A percentile compares a stretch with the other conserved stretches of the same genome.
phyloP scores from a whole-genome alignment of 2,888 invertebrate species.

The Azorinus chamasolen region DNA sequence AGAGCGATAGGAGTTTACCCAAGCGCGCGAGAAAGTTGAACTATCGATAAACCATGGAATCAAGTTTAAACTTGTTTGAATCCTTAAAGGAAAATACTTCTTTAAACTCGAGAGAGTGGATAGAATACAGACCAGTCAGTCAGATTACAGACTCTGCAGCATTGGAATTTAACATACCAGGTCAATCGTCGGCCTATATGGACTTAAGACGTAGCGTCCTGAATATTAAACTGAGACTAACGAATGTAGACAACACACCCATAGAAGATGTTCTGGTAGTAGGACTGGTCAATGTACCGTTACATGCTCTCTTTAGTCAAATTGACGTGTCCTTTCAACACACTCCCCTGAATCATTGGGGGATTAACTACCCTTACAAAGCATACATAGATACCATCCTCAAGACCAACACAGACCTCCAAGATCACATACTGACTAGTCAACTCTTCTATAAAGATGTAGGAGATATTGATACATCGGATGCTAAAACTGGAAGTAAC shows the following conservation, averaged over 20 bases:
- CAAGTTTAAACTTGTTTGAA: no score
- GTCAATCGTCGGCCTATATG: slow-evolving; percentile 40
- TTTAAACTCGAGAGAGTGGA: no score
- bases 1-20: no score
- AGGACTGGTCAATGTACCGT: no score
- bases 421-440: slow-evolving; percentile 1
- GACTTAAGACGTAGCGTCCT: slow-evolving; percentile 47
- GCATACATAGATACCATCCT: slow-evolving; percentile 58
- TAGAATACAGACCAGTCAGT: no score
- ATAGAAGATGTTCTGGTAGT: slow-evolving; percentile 1
- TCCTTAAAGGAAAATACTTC: no score
- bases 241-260: slow-evolving; percentile 10
- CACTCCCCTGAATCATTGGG: slow-evolving; percentile 37
- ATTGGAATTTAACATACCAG: no score
- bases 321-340: no score
- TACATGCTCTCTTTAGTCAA: no score
- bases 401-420: slow-evolving; percentile 20
- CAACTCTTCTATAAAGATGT: slow-evolving; percentile 49
- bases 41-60: no score
- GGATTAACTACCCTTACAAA: slow-evolving; percentile 59
- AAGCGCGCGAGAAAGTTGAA: no score
- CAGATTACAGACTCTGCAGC: no score
- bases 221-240: slow-evolving; percentile 29
- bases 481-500: slow-evolving; percentile 41
- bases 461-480: slow-evolving; percentile 19